Evolutionary conservation across 1,140 invertebrate genomes (phyloP).

Genomic region (Wiebesia pumilae): DNA sequence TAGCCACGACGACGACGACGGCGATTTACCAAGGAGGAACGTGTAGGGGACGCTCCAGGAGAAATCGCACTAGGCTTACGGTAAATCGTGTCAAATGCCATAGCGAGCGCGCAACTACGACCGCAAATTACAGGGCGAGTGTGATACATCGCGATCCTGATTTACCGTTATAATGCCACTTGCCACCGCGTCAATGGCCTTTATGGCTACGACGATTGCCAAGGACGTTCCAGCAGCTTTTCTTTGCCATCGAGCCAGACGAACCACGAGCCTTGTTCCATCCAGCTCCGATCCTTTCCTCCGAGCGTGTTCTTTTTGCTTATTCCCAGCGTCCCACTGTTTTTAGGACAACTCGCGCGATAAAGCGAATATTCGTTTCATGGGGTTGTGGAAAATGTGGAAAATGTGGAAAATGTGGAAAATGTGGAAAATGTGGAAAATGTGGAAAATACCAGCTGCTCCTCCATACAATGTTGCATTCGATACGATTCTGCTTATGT

Average conservation of each 20-base stretch:
- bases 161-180: slow-evolving; percentile 30
- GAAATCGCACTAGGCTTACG: neutral
- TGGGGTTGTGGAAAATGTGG: too few relatives aligned
- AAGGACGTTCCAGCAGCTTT: slow-evolving; percentile 20
- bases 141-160: slow-evolving; percentile 21
- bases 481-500: too few relatives aligned
- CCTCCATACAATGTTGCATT: too few relatives aligned
- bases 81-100: slow-evolving; percentile 28
- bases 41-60: neutral
- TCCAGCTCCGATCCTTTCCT: too few relatives aligned
- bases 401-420: too few relatives aligned
- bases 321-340: too few relatives aligned
- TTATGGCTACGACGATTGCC: slow-evolving; percentile 13
- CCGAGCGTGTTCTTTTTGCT: too few relatives aligned
- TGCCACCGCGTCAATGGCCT: neutral
- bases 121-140: neutral
- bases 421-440: too few relatives aligned
- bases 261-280: neutral
- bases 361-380: too few relatives aligned
- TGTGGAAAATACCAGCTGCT: too few relatives aligned
- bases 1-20: neutral
- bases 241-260: neutral
- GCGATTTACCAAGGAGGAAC: neutral
- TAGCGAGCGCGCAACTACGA: neutral
- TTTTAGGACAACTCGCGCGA: too few relatives aligned